Conservation (phyloP, 2,113 vertebrate genomes). For the Clinocottus analis region DNA sequence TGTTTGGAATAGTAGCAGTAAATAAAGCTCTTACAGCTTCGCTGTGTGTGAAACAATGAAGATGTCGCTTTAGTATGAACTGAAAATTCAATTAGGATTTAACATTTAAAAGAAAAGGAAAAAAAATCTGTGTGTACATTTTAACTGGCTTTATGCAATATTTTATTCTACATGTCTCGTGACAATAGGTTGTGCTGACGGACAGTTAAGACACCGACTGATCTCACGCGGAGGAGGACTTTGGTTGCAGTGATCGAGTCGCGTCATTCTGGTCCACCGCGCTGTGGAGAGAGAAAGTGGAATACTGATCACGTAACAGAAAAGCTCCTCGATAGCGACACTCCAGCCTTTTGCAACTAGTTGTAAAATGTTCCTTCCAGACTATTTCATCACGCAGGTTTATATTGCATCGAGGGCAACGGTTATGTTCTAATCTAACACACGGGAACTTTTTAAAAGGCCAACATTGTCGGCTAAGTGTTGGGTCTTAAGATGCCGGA, state of each 20-base stretch:
- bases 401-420: neutral
- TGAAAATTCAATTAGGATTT: constrained; percentile 23
- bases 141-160: constrained; percentile 62
- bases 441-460: neutral
- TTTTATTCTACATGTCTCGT: constrained; percentile 68
- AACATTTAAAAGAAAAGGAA: constrained; percentile 58
- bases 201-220: constrained; percentile 53
- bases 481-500: neutral
- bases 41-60: constrained; percentile 25
- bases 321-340: neutral
- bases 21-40: constrained; percentile 9
- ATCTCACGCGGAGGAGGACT: constrained; percentile 61
- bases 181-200: constrained; percentile 60
- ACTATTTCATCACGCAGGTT: neutral
- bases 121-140: constrained; percentile 77
- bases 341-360: neutral
- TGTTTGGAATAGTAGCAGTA: neutral
- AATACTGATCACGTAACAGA: neutral
- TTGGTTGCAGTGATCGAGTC: constrained; percentile 35
- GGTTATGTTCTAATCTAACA: constrained; percentile 4
- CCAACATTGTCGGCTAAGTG: neutral
- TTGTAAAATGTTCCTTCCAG: neutral
- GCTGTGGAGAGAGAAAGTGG: constrained; percentile 62
- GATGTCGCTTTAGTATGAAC: constrained; percentile 11
- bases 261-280: constrained; percentile 83